Conservation (phyloP, 2,113 vertebrate species). For the Dromiciops gliroides region DNA sequence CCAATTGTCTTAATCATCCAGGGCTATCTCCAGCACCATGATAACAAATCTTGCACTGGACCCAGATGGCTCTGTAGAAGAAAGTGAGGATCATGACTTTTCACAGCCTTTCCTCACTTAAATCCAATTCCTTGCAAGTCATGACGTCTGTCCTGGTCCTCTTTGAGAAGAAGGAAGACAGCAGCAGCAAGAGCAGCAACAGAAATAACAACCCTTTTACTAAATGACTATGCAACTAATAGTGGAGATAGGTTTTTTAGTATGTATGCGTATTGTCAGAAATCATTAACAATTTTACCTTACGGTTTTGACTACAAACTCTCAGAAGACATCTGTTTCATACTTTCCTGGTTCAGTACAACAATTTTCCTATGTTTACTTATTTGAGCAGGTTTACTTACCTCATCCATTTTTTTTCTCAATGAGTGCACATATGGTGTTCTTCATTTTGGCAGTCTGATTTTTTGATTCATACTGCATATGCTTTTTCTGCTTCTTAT, state of each 20-base stretch:
- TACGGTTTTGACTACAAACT: not conserved
- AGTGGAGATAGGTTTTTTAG: not conserved
- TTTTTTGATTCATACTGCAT: not conserved
- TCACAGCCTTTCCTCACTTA: too few relatives aligned
- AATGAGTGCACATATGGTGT: not conserved
- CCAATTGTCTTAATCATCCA: too few relatives aligned
- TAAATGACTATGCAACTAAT: not conserved
- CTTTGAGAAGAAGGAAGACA: too few relatives aligned
- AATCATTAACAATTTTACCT: conserved; percentile 25
- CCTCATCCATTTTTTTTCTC: not conserved
- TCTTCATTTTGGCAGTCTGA: not conserved
- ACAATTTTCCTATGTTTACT: not conserved
- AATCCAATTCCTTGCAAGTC: too few relatives aligned
- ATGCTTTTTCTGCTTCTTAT: not conserved
- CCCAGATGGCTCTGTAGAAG: too few relatives aligned
- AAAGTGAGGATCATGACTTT: too few relatives aligned
- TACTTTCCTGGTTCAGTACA: not conserved
- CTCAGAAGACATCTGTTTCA: conserved; percentile 16
- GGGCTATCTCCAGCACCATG: too few relatives aligned
- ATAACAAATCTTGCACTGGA: too few relatives aligned
- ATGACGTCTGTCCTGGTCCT: too few relatives aligned
- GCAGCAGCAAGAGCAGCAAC: too few relatives aligned
- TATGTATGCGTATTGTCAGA: not conserved
- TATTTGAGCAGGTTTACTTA: not conserved
- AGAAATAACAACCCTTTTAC: too few relatives aligned